These are phyloP conservation scores for Anagyrus pseudococci DNA, from an alignment of 2,888 invertebrate genomes.

Conservation along the genomic window DNA sequence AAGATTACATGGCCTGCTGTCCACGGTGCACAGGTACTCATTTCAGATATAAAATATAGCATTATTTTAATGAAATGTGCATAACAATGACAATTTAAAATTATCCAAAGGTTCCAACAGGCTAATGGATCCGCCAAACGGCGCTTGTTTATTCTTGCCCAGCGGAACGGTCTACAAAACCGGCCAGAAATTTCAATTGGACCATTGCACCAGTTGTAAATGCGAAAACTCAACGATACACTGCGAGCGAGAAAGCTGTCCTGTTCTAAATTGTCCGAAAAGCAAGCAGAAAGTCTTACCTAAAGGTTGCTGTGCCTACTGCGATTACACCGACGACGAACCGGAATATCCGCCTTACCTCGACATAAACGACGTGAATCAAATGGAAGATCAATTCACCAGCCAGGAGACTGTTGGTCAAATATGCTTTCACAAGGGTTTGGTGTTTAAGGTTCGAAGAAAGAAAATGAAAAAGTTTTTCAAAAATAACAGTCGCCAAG, in stretches of 20 bases:
- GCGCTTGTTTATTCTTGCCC: conserved; percentile 76
- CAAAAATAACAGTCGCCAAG: too few species aligned
- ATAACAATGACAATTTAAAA: not conserved
- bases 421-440: too few species aligned
- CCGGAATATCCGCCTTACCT: too few species aligned
- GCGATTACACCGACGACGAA: too few species aligned
- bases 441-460: too few species aligned
- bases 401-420: too few species aligned
- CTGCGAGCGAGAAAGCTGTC: not conserved
- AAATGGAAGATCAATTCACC: too few species aligned
- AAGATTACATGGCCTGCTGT: conserved; percentile 58
- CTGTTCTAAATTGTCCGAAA: not conserved
- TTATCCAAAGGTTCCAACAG: conserved; percentile 59
- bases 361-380: too few species aligned
- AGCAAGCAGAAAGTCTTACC: not conserved
- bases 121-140: conserved; percentile 63
- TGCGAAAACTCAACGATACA: conserved; percentile 76
- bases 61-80: not conserved
- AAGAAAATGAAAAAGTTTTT: too few species aligned
- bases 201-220: conserved; percentile 84
- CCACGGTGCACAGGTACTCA: not conserved
- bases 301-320: too few species aligned
- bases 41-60: not conserved
- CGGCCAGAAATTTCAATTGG: conserved; percentile 71
- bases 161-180: conserved; percentile 66